These are phyloP conservation scores for Laupala kohalensis DNA, from an alignment of 1,140 invertebrate genomes.

Conservation along the genomic window DNA sequence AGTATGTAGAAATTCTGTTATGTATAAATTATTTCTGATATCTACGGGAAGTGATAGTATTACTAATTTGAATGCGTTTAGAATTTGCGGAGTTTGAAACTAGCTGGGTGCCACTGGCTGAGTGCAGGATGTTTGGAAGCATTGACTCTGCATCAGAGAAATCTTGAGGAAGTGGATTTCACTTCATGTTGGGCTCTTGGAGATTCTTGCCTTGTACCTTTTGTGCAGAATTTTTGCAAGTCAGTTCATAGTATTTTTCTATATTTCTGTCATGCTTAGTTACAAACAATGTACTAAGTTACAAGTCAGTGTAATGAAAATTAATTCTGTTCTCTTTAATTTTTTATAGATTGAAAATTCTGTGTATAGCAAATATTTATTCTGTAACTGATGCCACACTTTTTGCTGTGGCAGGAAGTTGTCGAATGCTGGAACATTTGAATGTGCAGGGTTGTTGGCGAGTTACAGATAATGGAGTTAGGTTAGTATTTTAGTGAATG, in stretches of 20 bases:
- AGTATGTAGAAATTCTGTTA: background rate
- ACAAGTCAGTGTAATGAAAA: too few species aligned
- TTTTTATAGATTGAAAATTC: slow-evolving; percentile 14
- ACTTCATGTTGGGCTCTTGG: slow-evolving; percentile 10
- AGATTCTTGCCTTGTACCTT: slow-evolving; percentile 28
- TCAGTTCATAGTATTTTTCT: slow-evolving; percentile 38
- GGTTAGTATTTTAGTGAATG: slow-evolving; percentile 29
- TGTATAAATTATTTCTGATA: background rate
- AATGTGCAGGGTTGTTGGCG: slow-evolving; percentile 37
- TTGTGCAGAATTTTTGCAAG: slow-evolving; percentile 32
- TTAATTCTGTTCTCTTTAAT: too few species aligned
- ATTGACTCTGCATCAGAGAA: slow-evolving; percentile 35
- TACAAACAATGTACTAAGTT: too few species aligned
- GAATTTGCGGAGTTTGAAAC: slow-evolving; percentile 34
- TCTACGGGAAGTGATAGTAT: background rate
- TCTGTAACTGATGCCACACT: slow-evolving; percentile 38
- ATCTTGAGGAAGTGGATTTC: slow-evolving; percentile 39
- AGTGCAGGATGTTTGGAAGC: slow-evolving; percentile 40
- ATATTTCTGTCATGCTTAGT: slow-evolving; percentile 36
- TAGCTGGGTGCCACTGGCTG: slow-evolving; percentile 37
- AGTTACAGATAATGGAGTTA: slow-evolving; percentile 39
- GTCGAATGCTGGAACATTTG: slow-evolving; percentile 32
- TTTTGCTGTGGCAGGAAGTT: slow-evolving; percentile 37
- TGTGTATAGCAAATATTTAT: slow-evolving; percentile 37
- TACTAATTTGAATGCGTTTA: background rate